Percentiles rank a stretch among this genome's conserved stretches.
phyloP scores from a whole-genome alignment of 2,888 invertebrate genomes.

The Cacoxenus indagator region DNA sequence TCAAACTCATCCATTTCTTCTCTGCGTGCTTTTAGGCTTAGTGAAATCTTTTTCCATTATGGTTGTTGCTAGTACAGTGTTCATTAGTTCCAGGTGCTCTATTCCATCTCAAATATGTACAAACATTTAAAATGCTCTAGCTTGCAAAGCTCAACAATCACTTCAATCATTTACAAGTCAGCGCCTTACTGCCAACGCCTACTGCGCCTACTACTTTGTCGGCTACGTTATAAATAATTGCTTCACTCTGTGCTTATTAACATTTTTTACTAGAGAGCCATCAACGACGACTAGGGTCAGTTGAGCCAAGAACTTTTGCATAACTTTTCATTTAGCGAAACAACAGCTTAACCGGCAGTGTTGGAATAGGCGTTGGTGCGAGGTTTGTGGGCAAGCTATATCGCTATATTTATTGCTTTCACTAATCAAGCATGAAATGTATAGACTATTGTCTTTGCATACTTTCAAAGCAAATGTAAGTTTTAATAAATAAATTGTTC shows the following conservation, averaged over 20 bases:
- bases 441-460: background rate
- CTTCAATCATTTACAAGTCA: too few relatives aligned
- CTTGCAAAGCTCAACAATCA: too few relatives aligned
- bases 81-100: too few relatives aligned
- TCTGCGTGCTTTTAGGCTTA: too few relatives aligned
- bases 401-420: background rate
- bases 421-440: background rate
- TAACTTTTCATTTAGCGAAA: background rate
- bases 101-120: too few relatives aligned
- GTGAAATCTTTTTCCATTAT: too few relatives aligned
- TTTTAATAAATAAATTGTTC: slow-evolving; percentile 1
- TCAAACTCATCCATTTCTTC: too few relatives aligned
- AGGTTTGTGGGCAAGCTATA: background rate
- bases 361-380: too few relatives aligned
- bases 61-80: too few relatives aligned
- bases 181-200: background rate
- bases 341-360: background rate
- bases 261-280: background rate
- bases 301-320: background rate
- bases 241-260: too few relatives aligned
- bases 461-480: background rate
- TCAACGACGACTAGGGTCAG: background rate
- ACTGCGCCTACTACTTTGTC: background rate
- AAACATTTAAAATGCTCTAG: background rate
- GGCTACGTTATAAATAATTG: slow-evolving; percentile 9